Evolutionary conservation across 53 echinoderm and acorn worm species (phyloP).

Genomic region (Antedon mediterranea): DNA sequence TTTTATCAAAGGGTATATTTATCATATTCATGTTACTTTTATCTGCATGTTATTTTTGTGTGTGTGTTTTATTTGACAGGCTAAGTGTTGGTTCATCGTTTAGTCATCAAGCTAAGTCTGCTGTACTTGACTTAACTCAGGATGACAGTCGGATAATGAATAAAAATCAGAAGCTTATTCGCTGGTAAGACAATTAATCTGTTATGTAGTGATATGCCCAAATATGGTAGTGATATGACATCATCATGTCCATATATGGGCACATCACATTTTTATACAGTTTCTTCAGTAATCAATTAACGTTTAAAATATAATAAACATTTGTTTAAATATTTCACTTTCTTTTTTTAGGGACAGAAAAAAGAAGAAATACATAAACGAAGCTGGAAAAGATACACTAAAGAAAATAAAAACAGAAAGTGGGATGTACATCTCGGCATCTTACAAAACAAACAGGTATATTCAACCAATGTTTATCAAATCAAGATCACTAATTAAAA

Average conservation of each 20-base stretch:
- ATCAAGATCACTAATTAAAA: too few relatives aligned
- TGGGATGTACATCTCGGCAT: conserved; percentile 73
- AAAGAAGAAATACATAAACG: conserved; percentile 49
- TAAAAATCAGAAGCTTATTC: conserved; percentile 33
- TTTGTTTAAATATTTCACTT: too few relatives aligned
- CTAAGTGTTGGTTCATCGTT: conserved; percentile 58
- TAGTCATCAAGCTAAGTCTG: conserved; percentile 69
- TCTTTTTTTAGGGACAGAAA: conserved; percentile 47
- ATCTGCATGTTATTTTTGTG: neutral
- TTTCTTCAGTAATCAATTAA: neutral
- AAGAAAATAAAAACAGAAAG: conserved; percentile 95
- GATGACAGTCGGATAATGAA: conserved; percentile 55
- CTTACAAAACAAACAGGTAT: conserved; percentile 88
- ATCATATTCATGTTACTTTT: too few relatives aligned
- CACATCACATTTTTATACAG: too few relatives aligned
- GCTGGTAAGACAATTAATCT: conserved; percentile 31
- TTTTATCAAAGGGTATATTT: neutral
- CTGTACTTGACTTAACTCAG: conserved; percentile 68
- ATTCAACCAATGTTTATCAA: too few relatives aligned
- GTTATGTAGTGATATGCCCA: too few relatives aligned
- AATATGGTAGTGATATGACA: too few relatives aligned
- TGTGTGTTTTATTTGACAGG: conserved; percentile 14
- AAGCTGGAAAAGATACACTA: conserved; percentile 41
- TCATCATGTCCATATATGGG: too few relatives aligned
- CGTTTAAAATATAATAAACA: too few relatives aligned